Conservation (phyloP, 2,797 vertebrate genomes). For the Tapirus indicus region DNA sequence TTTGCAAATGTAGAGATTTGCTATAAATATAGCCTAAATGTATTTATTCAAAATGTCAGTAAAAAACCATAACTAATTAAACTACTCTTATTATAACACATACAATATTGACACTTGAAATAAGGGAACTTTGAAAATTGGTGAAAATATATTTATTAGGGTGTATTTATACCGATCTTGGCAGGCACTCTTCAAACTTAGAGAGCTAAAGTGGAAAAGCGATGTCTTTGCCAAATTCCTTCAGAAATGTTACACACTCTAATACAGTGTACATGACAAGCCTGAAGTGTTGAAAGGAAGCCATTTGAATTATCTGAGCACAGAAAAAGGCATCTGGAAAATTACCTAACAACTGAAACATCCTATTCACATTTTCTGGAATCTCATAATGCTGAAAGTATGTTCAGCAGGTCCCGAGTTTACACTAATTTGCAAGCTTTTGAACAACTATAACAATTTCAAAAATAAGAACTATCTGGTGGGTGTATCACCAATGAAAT, state of each 20-base stretch:
- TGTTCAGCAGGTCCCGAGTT: conserved; percentile 24
- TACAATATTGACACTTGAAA: conserved; percentile 69
- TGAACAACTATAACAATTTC: conserved; percentile 66
- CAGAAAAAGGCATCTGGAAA: conserved; percentile 71
- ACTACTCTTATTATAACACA: conserved; percentile 33
- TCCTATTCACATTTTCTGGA: conserved; percentile 76
- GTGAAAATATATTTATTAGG: conserved; percentile 75
- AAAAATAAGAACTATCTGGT: conserved; percentile 59
- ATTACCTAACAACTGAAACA: conserved; percentile 80
- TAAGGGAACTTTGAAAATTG: conserved; percentile 11
- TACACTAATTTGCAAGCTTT: conserved; percentile 78
- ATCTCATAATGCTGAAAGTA: conserved; percentile 70
- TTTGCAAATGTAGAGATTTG: conserved; percentile 60
- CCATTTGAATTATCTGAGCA: conserved; percentile 75
- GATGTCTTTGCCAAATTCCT: conserved; percentile 74
- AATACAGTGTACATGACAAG: conserved; percentile 70
- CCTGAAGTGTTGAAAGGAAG: conserved; percentile 75
- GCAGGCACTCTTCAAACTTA: conserved; percentile 64
- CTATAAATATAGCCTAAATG: conserved; percentile 31
- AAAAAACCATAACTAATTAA: conserved; percentile 67
- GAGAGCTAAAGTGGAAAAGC: conserved; percentile 73
- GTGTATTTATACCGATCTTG: conserved; percentile 67
- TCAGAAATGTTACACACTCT: conserved; percentile 70
- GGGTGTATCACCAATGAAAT: conserved; percentile 15
- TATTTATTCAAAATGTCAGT: conserved; percentile 62